These are phyloP conservation scores for Chelmon rostratus DNA, from an alignment of 2,797 vertebrate species.

Conservation along the genomic window DNA sequence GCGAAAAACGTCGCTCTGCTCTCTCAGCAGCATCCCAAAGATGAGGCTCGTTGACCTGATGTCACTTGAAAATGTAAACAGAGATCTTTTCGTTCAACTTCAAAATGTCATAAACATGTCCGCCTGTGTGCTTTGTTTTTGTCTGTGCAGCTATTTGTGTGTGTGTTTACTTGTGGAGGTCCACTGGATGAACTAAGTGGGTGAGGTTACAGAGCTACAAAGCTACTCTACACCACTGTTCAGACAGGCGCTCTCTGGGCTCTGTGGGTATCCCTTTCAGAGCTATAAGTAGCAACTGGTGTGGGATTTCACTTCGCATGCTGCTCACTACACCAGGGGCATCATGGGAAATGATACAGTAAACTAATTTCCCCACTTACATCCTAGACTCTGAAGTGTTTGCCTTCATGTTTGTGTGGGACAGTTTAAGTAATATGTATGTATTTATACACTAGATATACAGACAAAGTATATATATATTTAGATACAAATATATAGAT, in stretches of 20 bases:
- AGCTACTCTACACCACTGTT: slow-evolving; percentile 80
- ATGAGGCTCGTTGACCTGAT: slow-evolving; percentile 8
- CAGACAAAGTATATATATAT: not conserved
- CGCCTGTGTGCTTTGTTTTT: slow-evolving; percentile 36
- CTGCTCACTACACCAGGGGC: slow-evolving; percentile 63
- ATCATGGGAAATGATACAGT: slow-evolving; percentile 75
- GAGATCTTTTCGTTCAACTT: not conserved
- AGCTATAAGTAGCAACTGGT: slow-evolving; percentile 86
- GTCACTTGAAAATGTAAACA: slow-evolving; percentile 13
- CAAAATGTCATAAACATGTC: not conserved
- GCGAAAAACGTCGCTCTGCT: not conserved
- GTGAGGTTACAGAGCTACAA: slow-evolving; percentile 71
- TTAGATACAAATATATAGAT: no score
- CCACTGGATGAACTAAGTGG: slow-evolving; percentile 59
- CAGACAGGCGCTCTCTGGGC: slow-evolving; percentile 67
- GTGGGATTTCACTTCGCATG: slow-evolving; percentile 82
- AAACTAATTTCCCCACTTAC: slow-evolving; percentile 59
- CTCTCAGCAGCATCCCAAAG: not conserved
- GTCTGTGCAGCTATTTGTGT: slow-evolving; percentile 22
- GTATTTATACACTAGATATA: not conserved
- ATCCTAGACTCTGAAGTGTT: slow-evolving; percentile 35
- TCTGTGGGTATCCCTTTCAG: slow-evolving; percentile 81
- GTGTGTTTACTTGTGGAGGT: slow-evolving; percentile 48
- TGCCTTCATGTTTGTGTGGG: slow-evolving; percentile 32
- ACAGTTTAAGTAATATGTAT: not conserved